phyloP scores from a whole-genome alignment of 2,888 invertebrate genomes.

The Calameuta pallipes region DNA sequence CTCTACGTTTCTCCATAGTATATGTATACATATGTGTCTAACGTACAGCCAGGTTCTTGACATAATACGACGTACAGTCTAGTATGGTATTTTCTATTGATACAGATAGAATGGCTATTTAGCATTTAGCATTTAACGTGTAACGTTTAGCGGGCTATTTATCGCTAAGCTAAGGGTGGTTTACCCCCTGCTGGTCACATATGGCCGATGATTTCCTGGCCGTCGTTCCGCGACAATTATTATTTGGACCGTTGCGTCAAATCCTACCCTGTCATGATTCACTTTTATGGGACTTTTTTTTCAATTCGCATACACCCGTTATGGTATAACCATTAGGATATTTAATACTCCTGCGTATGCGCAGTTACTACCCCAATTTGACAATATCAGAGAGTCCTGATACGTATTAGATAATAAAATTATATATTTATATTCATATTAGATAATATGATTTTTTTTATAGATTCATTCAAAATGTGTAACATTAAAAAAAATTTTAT shows the following conservation, averaged over 20 bases:
- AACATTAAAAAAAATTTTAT: not conserved
- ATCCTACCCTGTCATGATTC: constrained; percentile 37
- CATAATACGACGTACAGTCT: not conserved
- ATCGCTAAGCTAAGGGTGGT: constrained; percentile 43
- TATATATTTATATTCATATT: not conserved
- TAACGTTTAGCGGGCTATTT: constrained; percentile 32
- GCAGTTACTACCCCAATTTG: not conserved
- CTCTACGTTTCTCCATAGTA: too few species aligned
- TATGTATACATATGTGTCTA: too few species aligned
- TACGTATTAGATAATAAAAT: not conserved
- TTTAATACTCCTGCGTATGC: not conserved
- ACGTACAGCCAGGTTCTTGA: too few species aligned
- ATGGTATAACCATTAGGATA: not conserved
- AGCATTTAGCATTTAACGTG: constrained; percentile 47
- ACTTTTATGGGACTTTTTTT: constrained; percentile 44
- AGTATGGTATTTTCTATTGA: not conserved
- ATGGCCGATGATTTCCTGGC: constrained; percentile 52
- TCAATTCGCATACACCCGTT: constrained; percentile 11
- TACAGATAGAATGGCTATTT: constrained; percentile 27
- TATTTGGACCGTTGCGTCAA: constrained; percentile 42
- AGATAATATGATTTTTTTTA: not conserved
- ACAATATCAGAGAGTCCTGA: not conserved
- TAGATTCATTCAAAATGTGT: not conserved
- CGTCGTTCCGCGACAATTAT: constrained; percentile 47
- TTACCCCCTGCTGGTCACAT: constrained; percentile 58